These are phyloP conservation scores for Haliclona indistincta DNA, from an alignment of 37 sponge, comb jelly and placozoan species.

Conservation along the genomic window DNA sequence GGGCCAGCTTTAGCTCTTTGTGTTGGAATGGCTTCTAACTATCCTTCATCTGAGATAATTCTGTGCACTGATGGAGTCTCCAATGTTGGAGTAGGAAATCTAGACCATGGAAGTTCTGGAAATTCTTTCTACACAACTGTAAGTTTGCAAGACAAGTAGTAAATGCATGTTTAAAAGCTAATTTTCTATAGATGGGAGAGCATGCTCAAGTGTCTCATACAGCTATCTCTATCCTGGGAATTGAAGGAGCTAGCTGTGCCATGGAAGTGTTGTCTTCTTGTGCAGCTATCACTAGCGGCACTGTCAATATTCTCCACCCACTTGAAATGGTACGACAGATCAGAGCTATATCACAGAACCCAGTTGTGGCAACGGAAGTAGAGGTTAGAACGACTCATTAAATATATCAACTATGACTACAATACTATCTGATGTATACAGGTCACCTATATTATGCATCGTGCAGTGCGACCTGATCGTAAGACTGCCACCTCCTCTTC, in stretches of 20 bases:
- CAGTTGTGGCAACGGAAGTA: constrained; percentile 85
- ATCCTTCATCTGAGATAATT: constrained; percentile 80
- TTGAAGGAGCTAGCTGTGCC: constrained; percentile 84
- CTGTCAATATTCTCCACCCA: constrained; percentile 93
- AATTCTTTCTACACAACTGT: constrained; percentile 74
- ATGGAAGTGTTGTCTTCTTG: constrained; percentile 81
- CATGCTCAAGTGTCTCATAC: constrained; percentile 70
- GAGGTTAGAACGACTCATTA: constrained; percentile 25
- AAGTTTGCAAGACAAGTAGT: constrained; percentile 1
- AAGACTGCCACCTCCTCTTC: constrained; percentile 34
- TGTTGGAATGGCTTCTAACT: constrained; percentile 75
- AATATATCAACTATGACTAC: background rate
- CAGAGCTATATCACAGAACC: constrained; percentile 89
- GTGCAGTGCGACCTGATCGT: constrained; percentile 17
- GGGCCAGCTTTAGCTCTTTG: constrained; percentile 86
- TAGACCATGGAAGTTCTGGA: constrained; percentile 33
- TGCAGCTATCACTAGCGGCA: constrained; percentile 83
- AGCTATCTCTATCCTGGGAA: constrained; percentile 84
- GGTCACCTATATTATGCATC: constrained; percentile 42
- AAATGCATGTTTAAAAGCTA: background rate
- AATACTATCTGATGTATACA: constrained; percentile 11
- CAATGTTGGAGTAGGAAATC: constrained; percentile 83
- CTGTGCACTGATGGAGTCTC: constrained; percentile 93
- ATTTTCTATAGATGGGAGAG: constrained; percentile 78
- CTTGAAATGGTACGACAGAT: constrained; percentile 96